Base-by-base conservation (phyloP, 2,113 vertebrate species). In the Pionites leucogaster region DNA sequence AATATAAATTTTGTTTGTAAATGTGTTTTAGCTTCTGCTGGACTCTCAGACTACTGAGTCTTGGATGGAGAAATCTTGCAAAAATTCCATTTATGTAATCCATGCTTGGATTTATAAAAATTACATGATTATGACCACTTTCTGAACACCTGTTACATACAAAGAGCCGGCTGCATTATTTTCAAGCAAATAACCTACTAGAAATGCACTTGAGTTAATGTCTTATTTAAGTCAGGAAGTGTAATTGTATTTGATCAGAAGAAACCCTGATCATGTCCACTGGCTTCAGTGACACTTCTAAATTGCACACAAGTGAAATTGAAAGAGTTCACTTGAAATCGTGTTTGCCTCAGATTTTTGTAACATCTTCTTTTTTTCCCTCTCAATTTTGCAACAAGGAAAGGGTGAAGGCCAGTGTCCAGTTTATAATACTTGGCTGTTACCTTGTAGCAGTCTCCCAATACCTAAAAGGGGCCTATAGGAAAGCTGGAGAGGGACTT, bases 281-380 rank as follows among this genome's bases (percentile, higher is more conserved):
- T 76, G 24, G 31, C 25, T 69, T 74, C 10, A 39, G 10, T 76
- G n/a, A 20, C 3, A 0, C 6, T 72, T 75, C 42, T 67, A 14
- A 70, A 24, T 19, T 65, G 3, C 15, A 3, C 11, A 2, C 35
- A 39, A 50, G 6, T 22, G 20, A 35, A 62, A 59, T 2, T 41
- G 53, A 10, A 39, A 57, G 69, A 63, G 7, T 39, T 46, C 4
- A 16, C 12, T 39, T 87, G 31, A 44, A 75, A n/a, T 29, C 0
- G 0, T 9, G 19, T 12, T 69, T 79, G 2, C 7, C 9, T 67
- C 6, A 6, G 9, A 22, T 39, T 77, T 46, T 44, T 5, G 2
- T 22, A n/a, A 31, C 17, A 11, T 25, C 5, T 16, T 63, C 17
- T 44, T 77, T 53, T 35, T 8, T 8, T 6, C 15, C 6, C 7